Base-by-base conservation (phyloP, 2,113 vertebrate genomes). In the Catagonus wagneri region DNA sequence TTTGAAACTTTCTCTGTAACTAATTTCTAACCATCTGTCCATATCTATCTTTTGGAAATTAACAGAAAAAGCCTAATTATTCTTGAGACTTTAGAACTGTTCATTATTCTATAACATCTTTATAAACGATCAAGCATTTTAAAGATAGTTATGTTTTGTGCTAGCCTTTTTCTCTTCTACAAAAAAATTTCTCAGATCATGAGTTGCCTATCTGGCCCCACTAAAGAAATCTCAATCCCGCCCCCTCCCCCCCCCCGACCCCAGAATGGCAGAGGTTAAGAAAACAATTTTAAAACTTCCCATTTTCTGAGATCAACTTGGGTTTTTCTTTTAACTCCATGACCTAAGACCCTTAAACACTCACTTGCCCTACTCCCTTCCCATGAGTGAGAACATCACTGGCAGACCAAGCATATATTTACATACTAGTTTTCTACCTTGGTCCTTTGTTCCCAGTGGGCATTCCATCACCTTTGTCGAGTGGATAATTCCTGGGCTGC, bases 21-120 rank as follows among this genome's bases (percentile, higher is more conserved):
- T 83, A 72, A 65, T 72, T 83, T 94, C 27, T 87, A 92, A 72
- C 1, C 15, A 76, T 23, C 6, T 58, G 50, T 54, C 25, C 9
- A 22, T 60, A 68, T 32, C 8, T 83, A 3, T 65, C 36, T 89
- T 93, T 74, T 78, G 27, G 50, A 89, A 93, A 61, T 75, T 36
- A 92, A 68, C 63, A 88, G 84, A 78, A 90, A 90, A 72, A 56
- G 5, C 72, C 4, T 2, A 92, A 68, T 81, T 63, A 15, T 69
- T 90, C 36, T 61, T 90, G 19, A 44, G 44, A 44, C 44, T 44
- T 44, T 44, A 44, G 44, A 44, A 44, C 8, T 44, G 8, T 44
- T 44, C 44, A 44, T 44, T 44, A 44, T 44, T 44, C 44, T 44
- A 44, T 44, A 44, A 44, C 44, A 44, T 44, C 44, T 84, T 69